A percentile compares a stretch with the other conserved stretches of the same genome.
Evolutionary conservation across 2,888 invertebrate species (phyloP).

Genomic region (Drosophila testacea): DNA sequence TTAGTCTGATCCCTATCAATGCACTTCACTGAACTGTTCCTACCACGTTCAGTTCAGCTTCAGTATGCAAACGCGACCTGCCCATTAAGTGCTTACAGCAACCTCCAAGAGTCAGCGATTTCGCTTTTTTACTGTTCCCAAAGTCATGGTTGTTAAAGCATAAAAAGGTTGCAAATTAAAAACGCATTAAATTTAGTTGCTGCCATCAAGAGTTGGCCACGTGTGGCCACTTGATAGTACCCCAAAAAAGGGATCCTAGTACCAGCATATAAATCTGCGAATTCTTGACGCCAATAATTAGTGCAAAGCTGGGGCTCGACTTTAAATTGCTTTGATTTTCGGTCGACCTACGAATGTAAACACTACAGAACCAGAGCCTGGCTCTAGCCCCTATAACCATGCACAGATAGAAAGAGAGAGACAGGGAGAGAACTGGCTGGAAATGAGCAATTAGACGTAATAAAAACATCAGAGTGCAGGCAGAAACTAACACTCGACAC

Average conservation of each 20-base stretch:
- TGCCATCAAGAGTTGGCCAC: slow-evolving; percentile 48
- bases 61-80: slow-evolving; percentile 40
- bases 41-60: slow-evolving; percentile 8
- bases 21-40: slow-evolving; percentile 26
- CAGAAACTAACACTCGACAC: slow-evolving; percentile 50
- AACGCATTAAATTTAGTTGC: slow-evolving; percentile 63
- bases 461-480: slow-evolving; percentile 66
- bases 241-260: background rate
- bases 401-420: background rate
- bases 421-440: slow-evolving; percentile 34
- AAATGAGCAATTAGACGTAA: slow-evolving; percentile 79
- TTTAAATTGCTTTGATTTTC: slow-evolving; percentile 50
- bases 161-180: slow-evolving; percentile 68
- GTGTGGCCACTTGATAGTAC: slow-evolving; percentile 52
- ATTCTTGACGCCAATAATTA: slow-evolving; percentile 59
- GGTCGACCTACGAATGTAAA: slow-evolving; percentile 22
- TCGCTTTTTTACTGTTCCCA: slow-evolving; percentile 25
- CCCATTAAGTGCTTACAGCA: slow-evolving; percentile 52
- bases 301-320: slow-evolving; percentile 12
- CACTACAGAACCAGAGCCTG: slow-evolving; percentile 2
- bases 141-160: slow-evolving; percentile 18
- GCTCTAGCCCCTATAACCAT: background rate
- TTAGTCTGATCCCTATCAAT: slow-evolving; percentile 14
- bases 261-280: slow-evolving; percentile 45
- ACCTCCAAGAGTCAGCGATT: slow-evolving; percentile 58